Conservation (phyloP, 2,888 invertebrate species). For the Tineola bisselliella region DNA sequence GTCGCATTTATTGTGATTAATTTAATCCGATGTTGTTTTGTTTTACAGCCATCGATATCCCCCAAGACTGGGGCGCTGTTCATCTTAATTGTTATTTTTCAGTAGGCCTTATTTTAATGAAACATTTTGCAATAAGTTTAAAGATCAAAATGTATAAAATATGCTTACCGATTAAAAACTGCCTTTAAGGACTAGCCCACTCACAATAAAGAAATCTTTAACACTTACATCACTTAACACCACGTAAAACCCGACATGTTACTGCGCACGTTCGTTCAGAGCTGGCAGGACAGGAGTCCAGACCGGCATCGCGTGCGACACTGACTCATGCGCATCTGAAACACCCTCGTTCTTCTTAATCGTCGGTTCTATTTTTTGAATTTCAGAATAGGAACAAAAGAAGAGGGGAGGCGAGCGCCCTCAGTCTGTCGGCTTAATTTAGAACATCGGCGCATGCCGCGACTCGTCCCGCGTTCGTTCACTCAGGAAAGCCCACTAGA, state of each 20-base stretch:
- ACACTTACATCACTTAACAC: conserved; percentile 20
- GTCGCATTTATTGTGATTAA: too few relatives aligned
- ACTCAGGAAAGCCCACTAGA: conserved; percentile 43
- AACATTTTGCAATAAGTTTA: too few relatives aligned
- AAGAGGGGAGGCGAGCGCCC: conserved; percentile 61
- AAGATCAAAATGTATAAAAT: too few relatives aligned
- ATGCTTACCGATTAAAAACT: neutral
- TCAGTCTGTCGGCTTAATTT: conserved; percentile 40
- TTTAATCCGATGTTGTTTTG: too few relatives aligned
- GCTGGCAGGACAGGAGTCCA: conserved; percentile 31
- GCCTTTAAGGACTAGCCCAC: neutral
- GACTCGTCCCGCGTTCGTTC: conserved; percentile 52
- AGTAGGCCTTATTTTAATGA: too few relatives aligned
- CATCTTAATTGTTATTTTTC: too few relatives aligned
- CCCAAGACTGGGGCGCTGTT: too few relatives aligned
- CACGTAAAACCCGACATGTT: conserved; percentile 17
- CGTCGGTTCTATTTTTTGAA: conserved; percentile 54
- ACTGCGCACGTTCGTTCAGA: conserved; percentile 16
- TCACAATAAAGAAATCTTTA: conserved; percentile 17
- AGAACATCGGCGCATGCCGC: conserved; percentile 42
- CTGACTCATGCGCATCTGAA: conserved; percentile 59
- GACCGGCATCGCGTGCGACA: conserved; percentile 52
- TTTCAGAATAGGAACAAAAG: conserved; percentile 65
- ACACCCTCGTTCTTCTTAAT: conserved; percentile 34
- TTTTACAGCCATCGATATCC: too few relatives aligned